phyloP scores from a whole-genome alignment of 1,140 invertebrate genomes.

The Trichogramma pretiosum region DNA sequence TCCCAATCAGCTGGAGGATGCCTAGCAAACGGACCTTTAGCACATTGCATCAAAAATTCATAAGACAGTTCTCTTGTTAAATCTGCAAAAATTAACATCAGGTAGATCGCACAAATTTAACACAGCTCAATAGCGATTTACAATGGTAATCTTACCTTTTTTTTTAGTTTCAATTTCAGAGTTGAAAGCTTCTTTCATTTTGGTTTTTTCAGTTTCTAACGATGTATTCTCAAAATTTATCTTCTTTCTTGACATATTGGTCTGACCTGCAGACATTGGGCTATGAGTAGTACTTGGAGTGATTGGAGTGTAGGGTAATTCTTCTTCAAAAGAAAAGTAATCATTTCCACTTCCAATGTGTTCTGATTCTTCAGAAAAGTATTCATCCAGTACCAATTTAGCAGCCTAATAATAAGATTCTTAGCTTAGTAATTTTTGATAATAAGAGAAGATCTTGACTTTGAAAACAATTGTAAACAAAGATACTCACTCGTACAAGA shows the following conservation, averaged over 20 bases:
- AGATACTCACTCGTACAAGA: slow-evolving; percentile 61
- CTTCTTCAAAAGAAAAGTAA: slow-evolving; percentile 48
- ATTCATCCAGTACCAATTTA: slow-evolving; percentile 76
- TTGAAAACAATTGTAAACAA: slow-evolving; percentile 2
- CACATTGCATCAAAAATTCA: slow-evolving; percentile 47
- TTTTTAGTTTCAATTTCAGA: slow-evolving; percentile 23
- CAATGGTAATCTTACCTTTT: slow-evolving; percentile 29
- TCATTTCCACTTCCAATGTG: slow-evolving; percentile 42
- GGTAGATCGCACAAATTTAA: too few relatives aligned
- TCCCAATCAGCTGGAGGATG: slow-evolving; percentile 46
- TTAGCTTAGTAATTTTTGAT: slow-evolving; percentile 9
- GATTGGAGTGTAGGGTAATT: slow-evolving; percentile 24
- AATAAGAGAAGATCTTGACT: slow-evolving; percentile 8
- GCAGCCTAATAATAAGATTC: slow-evolving; percentile 55
- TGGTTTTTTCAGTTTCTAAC: slow-evolving; percentile 32
- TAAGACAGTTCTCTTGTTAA: slow-evolving; percentile 40
- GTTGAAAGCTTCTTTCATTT: slow-evolving; percentile 14
- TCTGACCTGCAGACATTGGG: slow-evolving; percentile 19
- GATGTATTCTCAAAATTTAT: slow-evolving; percentile 32
- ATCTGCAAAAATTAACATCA: slow-evolving; percentile 34
- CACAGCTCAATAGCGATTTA: too few relatives aligned
- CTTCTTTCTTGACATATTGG: slow-evolving; percentile 32
- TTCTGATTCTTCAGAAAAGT: slow-evolving; percentile 58
- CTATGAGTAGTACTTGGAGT: slow-evolving; percentile 27
- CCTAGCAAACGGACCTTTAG: slow-evolving; percentile 48